Conservation (phyloP, 2,888 invertebrate genomes). For the Eupelmus urozonus region DNA sequence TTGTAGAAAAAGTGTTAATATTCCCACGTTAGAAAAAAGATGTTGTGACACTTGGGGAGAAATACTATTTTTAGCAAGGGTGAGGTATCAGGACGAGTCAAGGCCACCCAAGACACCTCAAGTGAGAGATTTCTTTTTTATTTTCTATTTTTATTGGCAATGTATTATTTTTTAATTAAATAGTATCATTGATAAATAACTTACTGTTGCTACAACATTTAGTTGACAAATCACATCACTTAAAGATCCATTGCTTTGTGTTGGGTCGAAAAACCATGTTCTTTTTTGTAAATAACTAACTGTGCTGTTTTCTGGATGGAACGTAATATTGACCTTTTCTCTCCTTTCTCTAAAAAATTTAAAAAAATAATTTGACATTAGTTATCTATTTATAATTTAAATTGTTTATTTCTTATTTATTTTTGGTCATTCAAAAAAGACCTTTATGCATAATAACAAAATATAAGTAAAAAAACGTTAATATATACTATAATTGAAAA, state of each 20-base stretch:
- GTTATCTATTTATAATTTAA: background rate
- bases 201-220: slow-evolving; percentile 89
- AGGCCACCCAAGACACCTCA: too few species aligned
- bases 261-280: slow-evolving; percentile 84
- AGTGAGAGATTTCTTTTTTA: too few species aligned
- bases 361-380: slow-evolving; percentile 1
- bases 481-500: too few species aligned
- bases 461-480: background rate
- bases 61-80: too few species aligned
- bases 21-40: too few species aligned
- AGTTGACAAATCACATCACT: slow-evolving; percentile 85
- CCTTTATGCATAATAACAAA: background rate
- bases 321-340: slow-evolving; percentile 85
- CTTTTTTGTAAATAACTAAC: slow-evolving; percentile 85
- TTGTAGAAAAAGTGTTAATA: too few species aligned
- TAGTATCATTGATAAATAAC: too few species aligned
- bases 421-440: background rate
- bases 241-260: slow-evolving; percentile 83
- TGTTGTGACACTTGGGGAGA: too few species aligned
- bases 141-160: too few species aligned
- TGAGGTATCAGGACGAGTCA: too few species aligned
- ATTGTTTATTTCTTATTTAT: too few species aligned
- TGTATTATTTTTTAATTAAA: too few species aligned
- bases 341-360: slow-evolving; percentile 82
- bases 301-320: slow-evolving; percentile 85